A percentile compares a stretch with the other conserved stretches of the same genome.
Evolutionary conservation across 2,797 vertebrate species (phyloP).

Genomic region (Chelon labrosus): DNA sequence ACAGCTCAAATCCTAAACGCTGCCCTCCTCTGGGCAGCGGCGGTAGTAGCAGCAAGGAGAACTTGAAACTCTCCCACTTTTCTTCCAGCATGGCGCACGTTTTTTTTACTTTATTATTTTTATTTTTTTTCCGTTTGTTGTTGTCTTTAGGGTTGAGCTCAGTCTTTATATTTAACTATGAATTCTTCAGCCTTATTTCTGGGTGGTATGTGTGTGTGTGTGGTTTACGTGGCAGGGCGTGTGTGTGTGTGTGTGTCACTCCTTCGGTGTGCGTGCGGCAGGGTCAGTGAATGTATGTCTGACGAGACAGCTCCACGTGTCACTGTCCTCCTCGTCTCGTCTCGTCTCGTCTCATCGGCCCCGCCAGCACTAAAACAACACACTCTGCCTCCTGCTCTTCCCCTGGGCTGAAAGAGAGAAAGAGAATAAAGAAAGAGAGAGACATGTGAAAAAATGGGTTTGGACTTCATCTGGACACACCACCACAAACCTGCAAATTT

Average conservation of each 20-base stretch:
- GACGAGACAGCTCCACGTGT: constrained; percentile 56
- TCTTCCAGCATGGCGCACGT: constrained; percentile 55
- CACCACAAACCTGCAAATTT: constrained; percentile 14
- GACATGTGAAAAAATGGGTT: not conserved
- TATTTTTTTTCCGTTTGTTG: too few relatives aligned
- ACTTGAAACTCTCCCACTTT: constrained; percentile 55
- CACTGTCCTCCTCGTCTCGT: constrained; percentile 68
- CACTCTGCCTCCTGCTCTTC: constrained; percentile 86
- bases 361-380: constrained; percentile 81
- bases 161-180: constrained; percentile 45
- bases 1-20: constrained; percentile 44
- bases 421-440: constrained; percentile 29
- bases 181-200: constrained; percentile 61
- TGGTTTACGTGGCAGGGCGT: constrained; percentile 48
- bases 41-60: constrained; percentile 77
- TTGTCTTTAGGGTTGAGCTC: constrained; percentile 40
- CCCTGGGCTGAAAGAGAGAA: constrained; percentile 78
- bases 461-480: constrained; percentile 21
- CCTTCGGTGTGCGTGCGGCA: constrained; percentile 62
- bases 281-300: constrained; percentile 66
- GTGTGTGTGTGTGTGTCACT: constrained; percentile 50
- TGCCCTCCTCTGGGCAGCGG: constrained; percentile 74
- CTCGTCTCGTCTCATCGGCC: constrained; percentile 62
- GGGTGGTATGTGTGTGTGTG: constrained; percentile 37
- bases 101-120: constrained; percentile 7